Evolutionary conservation across 2,113 vertebrate species (phyloP).

Genomic region (Myotis davidii): DNA sequence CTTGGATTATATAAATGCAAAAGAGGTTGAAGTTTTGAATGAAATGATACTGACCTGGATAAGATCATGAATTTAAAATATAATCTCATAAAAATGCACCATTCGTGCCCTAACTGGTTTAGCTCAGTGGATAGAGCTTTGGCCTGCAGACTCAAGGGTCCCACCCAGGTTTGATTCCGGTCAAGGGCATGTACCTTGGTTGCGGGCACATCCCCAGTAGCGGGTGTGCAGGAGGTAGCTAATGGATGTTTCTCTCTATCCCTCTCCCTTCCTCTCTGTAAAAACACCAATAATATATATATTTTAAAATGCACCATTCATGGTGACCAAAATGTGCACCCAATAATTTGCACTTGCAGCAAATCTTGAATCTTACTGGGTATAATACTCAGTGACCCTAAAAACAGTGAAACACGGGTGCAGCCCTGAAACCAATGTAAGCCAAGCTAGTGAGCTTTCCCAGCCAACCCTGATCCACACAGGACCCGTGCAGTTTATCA

Average conservation of each 20-base stretch:
- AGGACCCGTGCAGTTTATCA: neutral
- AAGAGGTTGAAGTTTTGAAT: neutral
- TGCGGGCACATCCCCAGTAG: too few relatives aligned
- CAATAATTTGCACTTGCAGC: neutral
- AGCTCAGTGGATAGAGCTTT: too few relatives aligned
- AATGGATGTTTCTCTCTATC: too few relatives aligned
- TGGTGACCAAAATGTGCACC: neutral
- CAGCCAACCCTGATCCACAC: neutral
- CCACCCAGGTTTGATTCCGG: too few relatives aligned
- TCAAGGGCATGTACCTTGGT: too few relatives aligned
- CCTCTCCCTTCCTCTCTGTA: too few relatives aligned
- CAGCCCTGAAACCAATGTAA: neutral
- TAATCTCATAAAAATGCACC: neutral
- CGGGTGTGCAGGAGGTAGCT: too few relatives aligned
- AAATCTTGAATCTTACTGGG: neutral
- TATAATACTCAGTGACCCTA: neutral
- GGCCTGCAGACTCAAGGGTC: too few relatives aligned
- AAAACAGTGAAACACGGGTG: neutral
- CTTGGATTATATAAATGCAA: neutral
- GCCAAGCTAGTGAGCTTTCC: neutral
- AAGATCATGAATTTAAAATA: neutral
- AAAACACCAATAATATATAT: too few relatives aligned
- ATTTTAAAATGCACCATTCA: neutral
- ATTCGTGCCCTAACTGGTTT: neutral
- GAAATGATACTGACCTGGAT: neutral